These are phyloP conservation scores for Metallyticus violacea DNA, from an alignment of 2,888 invertebrate genomes.

Conservation along the genomic window DNA sequence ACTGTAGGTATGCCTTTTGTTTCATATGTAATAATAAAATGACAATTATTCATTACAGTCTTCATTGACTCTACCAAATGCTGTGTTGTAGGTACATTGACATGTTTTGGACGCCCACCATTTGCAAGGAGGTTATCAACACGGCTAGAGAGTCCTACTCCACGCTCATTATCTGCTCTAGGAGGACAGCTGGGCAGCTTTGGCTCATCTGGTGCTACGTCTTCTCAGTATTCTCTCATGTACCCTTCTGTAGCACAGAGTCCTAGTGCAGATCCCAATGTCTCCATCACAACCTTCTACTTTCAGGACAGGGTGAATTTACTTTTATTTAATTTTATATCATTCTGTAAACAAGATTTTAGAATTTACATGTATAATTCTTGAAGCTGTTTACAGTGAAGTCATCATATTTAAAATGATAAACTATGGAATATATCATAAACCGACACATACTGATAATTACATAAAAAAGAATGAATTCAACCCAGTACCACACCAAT, in stretches of 20 bases:
- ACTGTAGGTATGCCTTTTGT: too few relatives aligned
- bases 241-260: slow-evolving; percentile 41
- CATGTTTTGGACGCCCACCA: slow-evolving; percentile 80
- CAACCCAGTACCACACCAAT: too few relatives aligned
- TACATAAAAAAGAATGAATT: too few relatives aligned
- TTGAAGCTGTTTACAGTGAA: too few relatives aligned
- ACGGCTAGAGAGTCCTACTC: slow-evolving; percentile 73
- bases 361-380: too few relatives aligned
- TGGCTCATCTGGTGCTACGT: slow-evolving; percentile 3
- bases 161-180: slow-evolving; percentile 72
- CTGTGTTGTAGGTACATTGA: slow-evolving; percentile 59
- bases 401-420: too few relatives aligned
- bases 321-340: neutral
- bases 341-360: too few relatives aligned
- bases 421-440: too few relatives aligned
- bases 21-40: too few relatives aligned
- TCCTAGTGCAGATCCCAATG: slow-evolving; percentile 42
- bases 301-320: slow-evolving; percentile 69
- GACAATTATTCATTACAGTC: too few relatives aligned
- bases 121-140: slow-evolving; percentile 64
- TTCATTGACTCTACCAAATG: too few relatives aligned
- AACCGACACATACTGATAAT: too few relatives aligned
- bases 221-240: slow-evolving; percentile 37
- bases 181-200: slow-evolving; percentile 43
- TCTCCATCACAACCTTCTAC: slow-evolving; percentile 73